These are phyloP conservation scores for Ormyrus labotus DNA, from an alignment of 2,888 invertebrate species.

Conservation along the genomic window DNA sequence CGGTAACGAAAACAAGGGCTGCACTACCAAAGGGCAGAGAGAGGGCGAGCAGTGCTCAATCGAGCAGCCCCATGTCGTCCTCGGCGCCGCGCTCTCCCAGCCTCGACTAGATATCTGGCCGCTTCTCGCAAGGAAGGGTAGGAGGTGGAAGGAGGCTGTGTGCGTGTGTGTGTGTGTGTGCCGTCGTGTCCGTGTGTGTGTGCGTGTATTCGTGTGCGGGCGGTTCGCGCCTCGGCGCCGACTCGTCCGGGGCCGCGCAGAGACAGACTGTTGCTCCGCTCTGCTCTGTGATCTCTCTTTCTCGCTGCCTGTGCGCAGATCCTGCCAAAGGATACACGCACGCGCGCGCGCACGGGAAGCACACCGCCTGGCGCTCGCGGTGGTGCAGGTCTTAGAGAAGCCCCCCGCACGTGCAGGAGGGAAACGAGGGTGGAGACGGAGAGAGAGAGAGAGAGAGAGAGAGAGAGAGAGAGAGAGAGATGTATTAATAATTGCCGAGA, in stretches of 20 bases:
- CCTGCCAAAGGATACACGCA: slow-evolving; percentile 6
- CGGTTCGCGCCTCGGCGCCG: background rate
- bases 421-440: background rate
- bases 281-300: background rate
- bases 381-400: background rate
- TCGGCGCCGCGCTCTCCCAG: background rate
- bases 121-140: background rate
- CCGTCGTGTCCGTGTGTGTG: background rate
- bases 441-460: too few species aligned
- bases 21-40: too few species aligned
- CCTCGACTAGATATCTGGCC: background rate
- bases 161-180: background rate
- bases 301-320: too few species aligned
- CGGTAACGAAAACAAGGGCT: too few species aligned
- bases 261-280: slow-evolving; percentile 13
- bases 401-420: background rate
- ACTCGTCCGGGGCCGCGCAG: background rate
- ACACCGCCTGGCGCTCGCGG: background rate
- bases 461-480: too few species aligned
- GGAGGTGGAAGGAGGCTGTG: slow-evolving; percentile 18
- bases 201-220: background rate
- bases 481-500: too few species aligned
- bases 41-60: background rate
- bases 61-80: background rate
- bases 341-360: slow-evolving; percentile 34